Conservation (phyloP, 2,113 vertebrate genomes). For the Pampusana beccarii region DNA sequence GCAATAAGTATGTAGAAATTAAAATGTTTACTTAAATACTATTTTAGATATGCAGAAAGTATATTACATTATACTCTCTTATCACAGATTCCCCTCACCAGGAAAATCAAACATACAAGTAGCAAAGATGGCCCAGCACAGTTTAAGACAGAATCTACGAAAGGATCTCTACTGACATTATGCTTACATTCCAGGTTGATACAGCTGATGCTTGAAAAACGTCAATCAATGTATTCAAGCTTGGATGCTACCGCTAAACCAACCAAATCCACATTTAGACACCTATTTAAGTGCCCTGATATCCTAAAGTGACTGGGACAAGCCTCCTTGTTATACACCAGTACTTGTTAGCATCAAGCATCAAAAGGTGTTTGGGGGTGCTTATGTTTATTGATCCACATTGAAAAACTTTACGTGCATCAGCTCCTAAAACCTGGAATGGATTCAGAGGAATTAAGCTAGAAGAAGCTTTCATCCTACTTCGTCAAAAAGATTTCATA, state of each 20-base stretch:
- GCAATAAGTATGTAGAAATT: slow-evolving; percentile 75
- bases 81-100: slow-evolving; percentile 50
- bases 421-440: slow-evolving; percentile 47
- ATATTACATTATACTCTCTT: slow-evolving; percentile 70
- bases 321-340: background rate
- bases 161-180: background rate
- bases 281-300: background rate
- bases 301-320: background rate
- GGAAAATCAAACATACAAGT: slow-evolving; percentile 41
- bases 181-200: slow-evolving; percentile 16
- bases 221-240: background rate
- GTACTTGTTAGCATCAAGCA: background rate
- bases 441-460: slow-evolving; percentile 53
- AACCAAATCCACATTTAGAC: background rate
- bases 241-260: background rate
- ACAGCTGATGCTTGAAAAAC: slow-evolving; percentile 44
- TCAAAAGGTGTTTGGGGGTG: background rate
- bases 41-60: slow-evolving; percentile 74
- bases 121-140: slow-evolving; percentile 47
- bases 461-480: slow-evolving; percentile 40
- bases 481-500: slow-evolving; percentile 8
- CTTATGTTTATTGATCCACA: background rate
- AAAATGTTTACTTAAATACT: slow-evolving; percentile 74
- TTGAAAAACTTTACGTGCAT: background rate
- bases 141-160: slow-evolving; percentile 44